Evolutionary conservation across 2,113 vertebrate genomes (phyloP).

Genomic region (Cochlearius cochlearius): DNA sequence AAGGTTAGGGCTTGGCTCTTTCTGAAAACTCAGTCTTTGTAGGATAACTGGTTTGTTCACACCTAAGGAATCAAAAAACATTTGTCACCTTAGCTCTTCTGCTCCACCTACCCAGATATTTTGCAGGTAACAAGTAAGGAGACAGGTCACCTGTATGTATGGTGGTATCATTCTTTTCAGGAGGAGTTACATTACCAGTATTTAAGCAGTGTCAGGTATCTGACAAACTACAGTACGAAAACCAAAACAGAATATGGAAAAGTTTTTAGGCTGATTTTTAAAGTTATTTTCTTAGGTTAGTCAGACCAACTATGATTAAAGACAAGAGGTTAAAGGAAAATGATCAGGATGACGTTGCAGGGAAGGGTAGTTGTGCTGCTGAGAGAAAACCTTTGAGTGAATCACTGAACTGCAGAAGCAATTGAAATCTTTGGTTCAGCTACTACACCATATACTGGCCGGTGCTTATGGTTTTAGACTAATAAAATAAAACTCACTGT

Average conservation of each 20-base stretch:
- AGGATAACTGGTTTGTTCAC: neutral
- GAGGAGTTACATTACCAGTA: neutral
- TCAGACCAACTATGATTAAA: neutral
- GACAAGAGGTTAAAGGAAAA: neutral
- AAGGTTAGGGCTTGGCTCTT: neutral
- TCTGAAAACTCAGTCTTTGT: neutral
- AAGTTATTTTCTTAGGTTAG: neutral
- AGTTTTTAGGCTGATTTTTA: neutral
- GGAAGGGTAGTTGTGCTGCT: neutral
- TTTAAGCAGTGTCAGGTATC: neutral
- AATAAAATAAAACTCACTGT: neutral
- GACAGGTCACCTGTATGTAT: rapidly evolving
- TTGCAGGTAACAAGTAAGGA: neutral
- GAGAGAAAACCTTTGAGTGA: neutral
- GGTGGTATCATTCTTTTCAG: neutral
- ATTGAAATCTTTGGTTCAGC: neutral
- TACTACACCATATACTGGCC: neutral
- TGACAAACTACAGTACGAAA: neutral
- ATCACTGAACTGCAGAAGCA: neutral
- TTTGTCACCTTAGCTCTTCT: neutral
- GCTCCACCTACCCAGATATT: neutral
- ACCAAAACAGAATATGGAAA: neutral
- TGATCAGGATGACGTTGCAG: neutral
- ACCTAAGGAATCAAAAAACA: neutral
- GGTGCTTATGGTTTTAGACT: neutral